Conservation (phyloP, 1,140 invertebrate genomes). For the Drosophila oshimai region DNA sequence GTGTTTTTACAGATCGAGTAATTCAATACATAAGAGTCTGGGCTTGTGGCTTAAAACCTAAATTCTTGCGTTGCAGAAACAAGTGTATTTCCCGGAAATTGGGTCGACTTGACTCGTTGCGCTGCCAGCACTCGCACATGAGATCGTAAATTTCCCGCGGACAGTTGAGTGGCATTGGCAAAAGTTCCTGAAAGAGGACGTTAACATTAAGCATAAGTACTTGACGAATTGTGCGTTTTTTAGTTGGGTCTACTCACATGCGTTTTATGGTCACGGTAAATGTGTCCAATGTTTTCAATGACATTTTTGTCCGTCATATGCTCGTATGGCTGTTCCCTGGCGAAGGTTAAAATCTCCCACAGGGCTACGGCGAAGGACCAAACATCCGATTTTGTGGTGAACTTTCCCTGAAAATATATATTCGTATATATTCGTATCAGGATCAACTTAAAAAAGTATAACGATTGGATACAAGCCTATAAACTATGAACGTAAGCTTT, state of each 20-base stretch:
- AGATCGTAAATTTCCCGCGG: conserved; percentile 95
- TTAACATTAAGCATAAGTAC: background rate
- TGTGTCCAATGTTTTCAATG: conserved; percentile 89
- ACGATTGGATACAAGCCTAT: no score
- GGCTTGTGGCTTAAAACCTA: conserved; percentile 88
- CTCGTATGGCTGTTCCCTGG: conserved; percentile 91
- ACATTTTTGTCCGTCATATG: conserved; percentile 90
- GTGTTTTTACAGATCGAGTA: background rate
- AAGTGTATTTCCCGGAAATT: conserved; percentile 95
- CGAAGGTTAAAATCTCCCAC: conserved; percentile 95
- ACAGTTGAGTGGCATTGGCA: conserved; percentile 91
- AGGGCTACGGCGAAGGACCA: conserved; percentile 95
- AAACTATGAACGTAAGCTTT: no score
- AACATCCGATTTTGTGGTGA: conserved; percentile 93
- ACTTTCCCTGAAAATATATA: conserved; percentile 87
- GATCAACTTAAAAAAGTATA: background rate
- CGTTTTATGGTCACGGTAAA: conserved; percentile 86
- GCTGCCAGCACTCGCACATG: conserved; percentile 97
- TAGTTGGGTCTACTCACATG: conserved; percentile 66
- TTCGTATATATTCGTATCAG: background rate
- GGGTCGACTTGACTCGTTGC: conserved; percentile 92
- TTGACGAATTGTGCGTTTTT: background rate
- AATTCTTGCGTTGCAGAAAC: conserved; percentile 94
- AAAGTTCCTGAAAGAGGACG: conserved; percentile 84
- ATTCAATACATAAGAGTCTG: conserved; percentile 65